Conservation (phyloP, 2,113 vertebrate species). For the Cephalophus harveyi region DNA sequence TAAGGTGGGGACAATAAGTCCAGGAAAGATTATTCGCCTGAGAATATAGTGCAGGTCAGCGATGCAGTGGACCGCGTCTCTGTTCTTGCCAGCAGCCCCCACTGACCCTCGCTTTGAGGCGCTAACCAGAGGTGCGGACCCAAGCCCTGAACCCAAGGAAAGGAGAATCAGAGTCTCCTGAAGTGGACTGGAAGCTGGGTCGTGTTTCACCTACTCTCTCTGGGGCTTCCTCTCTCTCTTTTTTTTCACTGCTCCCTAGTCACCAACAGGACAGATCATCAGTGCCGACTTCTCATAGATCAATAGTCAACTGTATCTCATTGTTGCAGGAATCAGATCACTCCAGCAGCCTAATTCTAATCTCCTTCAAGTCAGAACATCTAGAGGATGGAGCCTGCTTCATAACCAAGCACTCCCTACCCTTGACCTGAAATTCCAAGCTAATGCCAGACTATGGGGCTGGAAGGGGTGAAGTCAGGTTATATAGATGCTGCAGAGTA, state of each 20-base stretch:
- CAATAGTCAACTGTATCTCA: conserved; percentile 52
- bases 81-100: background rate
- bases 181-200: background rate
- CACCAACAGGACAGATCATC: conserved; percentile 46
- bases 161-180: background rate
- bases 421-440: background rate
- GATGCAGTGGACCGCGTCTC: background rate
- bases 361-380: conserved; percentile 13
- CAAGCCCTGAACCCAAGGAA: background rate
- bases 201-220: background rate
- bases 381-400: background rate
- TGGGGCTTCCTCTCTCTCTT: background rate
- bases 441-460: background rate
- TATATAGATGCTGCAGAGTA: background rate
- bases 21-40: background rate
- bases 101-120: background rate
- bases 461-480: background rate
- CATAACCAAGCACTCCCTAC: background rate
- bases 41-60: background rate
- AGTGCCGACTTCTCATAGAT: background rate
- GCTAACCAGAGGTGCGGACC: background rate
- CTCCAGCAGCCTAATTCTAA: background rate
- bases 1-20: background rate
- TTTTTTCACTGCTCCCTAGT: background rate
- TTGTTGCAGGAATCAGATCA: conserved; percentile 10